These are phyloP conservation scores for Zoanthus sansibaricus DNA, from an alignment of 92 coral and sea anemone genomes.

Conservation along the genomic window DNA sequence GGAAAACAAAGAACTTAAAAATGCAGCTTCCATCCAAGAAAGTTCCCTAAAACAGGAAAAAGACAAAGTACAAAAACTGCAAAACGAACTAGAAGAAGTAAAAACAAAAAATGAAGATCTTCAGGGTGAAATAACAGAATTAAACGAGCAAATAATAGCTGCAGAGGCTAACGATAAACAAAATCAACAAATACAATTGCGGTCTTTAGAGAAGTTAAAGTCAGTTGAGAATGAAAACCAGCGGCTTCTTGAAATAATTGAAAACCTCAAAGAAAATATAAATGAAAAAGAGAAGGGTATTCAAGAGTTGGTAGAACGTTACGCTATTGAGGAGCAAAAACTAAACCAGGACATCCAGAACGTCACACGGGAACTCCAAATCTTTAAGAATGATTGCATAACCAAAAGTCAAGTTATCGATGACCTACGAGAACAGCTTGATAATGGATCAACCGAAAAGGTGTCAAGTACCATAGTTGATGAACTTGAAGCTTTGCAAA, in stretches of 20 bases:
- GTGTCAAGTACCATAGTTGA: constrained; percentile 11
- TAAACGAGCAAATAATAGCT: constrained; percentile 75
- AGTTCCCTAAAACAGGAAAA: constrained; percentile 63
- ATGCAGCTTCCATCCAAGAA: constrained; percentile 58
- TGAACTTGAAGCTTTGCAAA: constrained; percentile 59
- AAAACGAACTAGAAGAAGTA: constrained; percentile 56
- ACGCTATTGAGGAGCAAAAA: constrained; percentile 85
- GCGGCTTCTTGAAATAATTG: constrained; percentile 70
- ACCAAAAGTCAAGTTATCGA: constrained; percentile 79
- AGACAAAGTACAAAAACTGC: constrained; percentile 52
- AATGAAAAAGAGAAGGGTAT: constrained; percentile 83
- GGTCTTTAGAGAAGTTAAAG: constrained; percentile 78
- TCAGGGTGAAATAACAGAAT: constrained; percentile 62
- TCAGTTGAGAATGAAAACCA: constrained; percentile 83
- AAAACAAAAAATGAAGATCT: constrained; percentile 61
- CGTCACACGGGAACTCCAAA: constrained; percentile 67
- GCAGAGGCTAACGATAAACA: constrained; percentile 79
- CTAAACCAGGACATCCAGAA: constrained; percentile 70
- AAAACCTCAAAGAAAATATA: constrained; percentile 69
- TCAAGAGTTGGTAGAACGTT: constrained; percentile 80
- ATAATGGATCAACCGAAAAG: constrained; percentile 4
- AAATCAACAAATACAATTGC: constrained; percentile 78
- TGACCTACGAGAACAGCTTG: constrained; percentile 72
- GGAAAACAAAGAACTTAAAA: constrained; percentile 62
- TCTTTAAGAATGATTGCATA: constrained; percentile 75